Evolutionary conservation across 2,797 vertebrate species (phyloP), one percentile per base, ranked within the genome.

Genomic region (Takifugu ocellatus): DNA sequence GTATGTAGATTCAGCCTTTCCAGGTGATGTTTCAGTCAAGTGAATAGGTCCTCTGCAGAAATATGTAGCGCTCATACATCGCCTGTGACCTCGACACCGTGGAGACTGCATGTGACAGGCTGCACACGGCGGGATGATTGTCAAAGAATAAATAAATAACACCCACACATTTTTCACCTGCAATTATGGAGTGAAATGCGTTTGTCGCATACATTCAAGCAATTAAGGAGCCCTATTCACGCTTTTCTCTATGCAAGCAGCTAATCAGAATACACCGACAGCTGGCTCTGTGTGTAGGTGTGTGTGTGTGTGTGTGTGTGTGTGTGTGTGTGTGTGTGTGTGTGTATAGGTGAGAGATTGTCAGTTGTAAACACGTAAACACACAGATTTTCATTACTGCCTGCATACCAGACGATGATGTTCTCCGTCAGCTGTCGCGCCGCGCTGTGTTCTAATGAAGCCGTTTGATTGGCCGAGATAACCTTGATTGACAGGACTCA

Each of bases 201-300:
- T 82, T 80, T 76, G 69, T 77, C 73, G 70, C 77, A 84, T 77
- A 76, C 70, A 68, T 83, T 66, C 66, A 64, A 62, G 50, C 76
- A 78, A 84, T 84, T 78, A 82, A 61, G 59, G 57, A 73, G 68
- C 49, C 61, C 70, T 73, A 60, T 84, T 82, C 68, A 70, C 62
- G 29, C 69, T 63, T 71, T 70, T 67, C 68, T 67, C 56, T 81
- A 74, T 16, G 36, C 66, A 73, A 79, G 68, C 73, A 70, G 45
- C 72, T 77, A 79, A 83, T 83, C 82, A 83, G 69, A 84, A 66
- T 58, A 72, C 64, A 17, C 60, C 55, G 79, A 84, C 84, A 86
- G 81, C 82, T 88, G 84, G 71, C 43, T 14, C 16, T 1, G 33
- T 9, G 63, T 51, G 66, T 36, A 73, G 56, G 56, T 36, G 51